Base-by-base conservation (phyloP, 2,888 invertebrate species). In the Limnephilus lunatus region DNA sequence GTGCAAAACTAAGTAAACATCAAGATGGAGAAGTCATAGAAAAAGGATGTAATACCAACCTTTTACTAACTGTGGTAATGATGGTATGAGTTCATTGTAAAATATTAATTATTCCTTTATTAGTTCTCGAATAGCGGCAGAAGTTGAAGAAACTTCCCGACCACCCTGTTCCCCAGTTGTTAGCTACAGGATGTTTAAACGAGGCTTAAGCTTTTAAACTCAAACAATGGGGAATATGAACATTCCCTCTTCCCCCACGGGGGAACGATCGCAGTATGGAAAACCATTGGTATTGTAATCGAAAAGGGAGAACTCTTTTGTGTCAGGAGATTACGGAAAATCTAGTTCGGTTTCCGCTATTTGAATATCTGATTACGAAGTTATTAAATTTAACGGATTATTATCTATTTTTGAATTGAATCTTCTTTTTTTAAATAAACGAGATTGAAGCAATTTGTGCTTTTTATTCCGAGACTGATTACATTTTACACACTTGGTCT, bases 151-250 rank as follows among this genome's bases (percentile, higher is more conserved):
- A 68, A 68, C 68, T 68, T 68, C 9, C 68, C 68, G 25, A 68
- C 68, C 68, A 68, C 68, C 68, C 68, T 68, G 68, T 68, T 68
- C 68, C 9, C 68, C 25, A 25, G 68, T 68, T 68, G 68, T 68
- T 68, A 68, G 68, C 68, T 68, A 68, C 68, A 68, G 68, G 68
- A 68, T 48, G 87, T 53, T 87, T 53, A 53, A 87, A 53, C 87
- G 48, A 53, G 87, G 53, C 53, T 87, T 48, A 87, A 87, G 87
- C 87, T 87, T 87, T 87, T 87, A 87, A 87, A 87, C 48, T 87
- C 87, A 87, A 87, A 87, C 87, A 87, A 53, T 31, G 87, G 87
- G 87, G 53, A 87, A 68, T 87, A 87, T 87, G 44, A 87, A 39
- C 19, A 39, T 68, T 68, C 68, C 68, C 68, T 7, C 87, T 30